Conservation (phyloP, 2,888 invertebrate species). For the Toxonevra muliebris region DNA sequence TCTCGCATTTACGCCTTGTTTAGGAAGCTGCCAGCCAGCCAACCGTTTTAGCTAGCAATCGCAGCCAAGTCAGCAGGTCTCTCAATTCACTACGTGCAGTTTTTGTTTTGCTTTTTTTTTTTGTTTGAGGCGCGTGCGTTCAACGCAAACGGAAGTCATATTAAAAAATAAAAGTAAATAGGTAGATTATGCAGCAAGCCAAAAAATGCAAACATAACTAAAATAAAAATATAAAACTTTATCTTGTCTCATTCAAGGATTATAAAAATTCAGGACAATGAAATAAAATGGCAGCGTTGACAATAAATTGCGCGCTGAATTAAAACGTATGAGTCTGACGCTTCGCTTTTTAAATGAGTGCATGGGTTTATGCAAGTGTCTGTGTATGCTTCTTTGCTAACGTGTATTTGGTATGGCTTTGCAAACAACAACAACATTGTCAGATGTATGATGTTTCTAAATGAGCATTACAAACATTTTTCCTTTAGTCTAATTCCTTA, state of each 20-base stretch:
- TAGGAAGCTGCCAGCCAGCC: no score
- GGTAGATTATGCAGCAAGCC: not conserved
- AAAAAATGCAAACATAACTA: not conserved
- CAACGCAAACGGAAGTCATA: slow-evolving; percentile 27
- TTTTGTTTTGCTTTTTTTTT: not conserved
- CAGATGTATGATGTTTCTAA: no score
- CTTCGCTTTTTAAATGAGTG: no score
- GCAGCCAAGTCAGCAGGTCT: not conserved
- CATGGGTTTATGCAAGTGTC: no score
- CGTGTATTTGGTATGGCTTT: no score
- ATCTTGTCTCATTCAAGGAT: slow-evolving; percentile 8
- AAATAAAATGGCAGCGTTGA: slow-evolving; percentile 16
- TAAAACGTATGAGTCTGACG: no score
- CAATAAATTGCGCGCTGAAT: slow-evolving; percentile 23
- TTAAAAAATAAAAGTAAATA: slow-evolving; percentile 2
- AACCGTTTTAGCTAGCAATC: no score
- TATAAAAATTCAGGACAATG: slow-evolving; percentile 21
- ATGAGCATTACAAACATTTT: no score
- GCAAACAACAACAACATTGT: no score
- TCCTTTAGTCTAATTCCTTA: slow-evolving; percentile 6
- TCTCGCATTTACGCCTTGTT: no score
- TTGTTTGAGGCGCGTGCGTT: slow-evolving; percentile 1
- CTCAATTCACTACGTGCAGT: slow-evolving; percentile 3
- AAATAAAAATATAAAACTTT: not conserved
- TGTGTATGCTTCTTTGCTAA: no score